Conservation (phyloP, 92 coral and sea anemone genomes). For the Porites divaricata region DNA sequence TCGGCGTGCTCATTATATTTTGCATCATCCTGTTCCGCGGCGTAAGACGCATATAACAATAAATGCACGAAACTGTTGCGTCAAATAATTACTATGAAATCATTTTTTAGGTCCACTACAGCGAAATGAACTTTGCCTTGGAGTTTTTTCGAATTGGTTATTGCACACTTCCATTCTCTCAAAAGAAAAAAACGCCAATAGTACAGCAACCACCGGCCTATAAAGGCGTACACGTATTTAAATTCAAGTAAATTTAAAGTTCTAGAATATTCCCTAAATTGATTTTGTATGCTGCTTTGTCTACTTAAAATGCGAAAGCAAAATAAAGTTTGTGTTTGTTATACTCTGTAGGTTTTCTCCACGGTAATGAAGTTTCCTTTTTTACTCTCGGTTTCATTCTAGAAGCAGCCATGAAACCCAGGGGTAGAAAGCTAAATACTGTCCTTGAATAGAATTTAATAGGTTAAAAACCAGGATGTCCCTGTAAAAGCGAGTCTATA, state of each 20-base stretch:
- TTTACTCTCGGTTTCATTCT: background rate
- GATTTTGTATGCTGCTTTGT: background rate
- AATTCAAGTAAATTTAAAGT: background rate
- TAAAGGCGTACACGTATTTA: background rate
- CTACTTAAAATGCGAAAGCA: background rate
- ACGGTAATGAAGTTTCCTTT: background rate
- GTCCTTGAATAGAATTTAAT: constrained; percentile 40
- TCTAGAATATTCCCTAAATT: background rate
- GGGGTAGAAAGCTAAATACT: constrained; percentile 16
- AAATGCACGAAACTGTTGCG: too few relatives aligned
- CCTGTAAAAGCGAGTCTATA: background rate
- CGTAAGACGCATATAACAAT: too few relatives aligned
- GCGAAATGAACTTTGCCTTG: background rate
- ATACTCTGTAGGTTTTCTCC: background rate
- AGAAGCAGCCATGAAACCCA: background rate
- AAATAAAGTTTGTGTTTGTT: background rate
- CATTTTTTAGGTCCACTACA: background rate
- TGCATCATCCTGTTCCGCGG: too few relatives aligned
- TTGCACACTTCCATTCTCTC: background rate
- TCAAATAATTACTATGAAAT: background rate
- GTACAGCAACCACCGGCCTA: background rate
- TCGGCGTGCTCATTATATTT: background rate
- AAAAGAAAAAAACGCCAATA: background rate
- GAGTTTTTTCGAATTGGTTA: background rate
- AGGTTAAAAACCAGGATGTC: background rate